These are phyloP conservation scores for Lanistes nyassanus DNA, from an alignment of 1,140 invertebrate species.

Conservation along the genomic window DNA sequence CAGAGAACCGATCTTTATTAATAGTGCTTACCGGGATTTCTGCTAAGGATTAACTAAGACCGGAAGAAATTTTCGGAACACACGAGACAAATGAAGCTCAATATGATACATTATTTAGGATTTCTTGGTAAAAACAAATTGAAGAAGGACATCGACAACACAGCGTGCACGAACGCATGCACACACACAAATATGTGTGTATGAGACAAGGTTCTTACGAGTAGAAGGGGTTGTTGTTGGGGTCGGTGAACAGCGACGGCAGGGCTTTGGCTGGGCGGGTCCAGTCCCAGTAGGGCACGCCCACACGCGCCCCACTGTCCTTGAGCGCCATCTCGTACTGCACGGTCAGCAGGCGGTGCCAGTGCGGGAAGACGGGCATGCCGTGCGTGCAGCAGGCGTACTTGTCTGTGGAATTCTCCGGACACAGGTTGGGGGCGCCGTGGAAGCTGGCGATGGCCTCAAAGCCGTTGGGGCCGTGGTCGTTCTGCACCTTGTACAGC, in stretches of 20 bases:
- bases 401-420: slow-evolving; percentile 14
- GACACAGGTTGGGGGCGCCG: slow-evolving; percentile 29
- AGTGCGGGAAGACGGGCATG: slow-evolving; percentile 42
- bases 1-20: too few relatives aligned
- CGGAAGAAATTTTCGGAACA: too few relatives aligned
- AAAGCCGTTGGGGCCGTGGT: slow-evolving; percentile 30
- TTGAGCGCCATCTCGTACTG: slow-evolving; percentile 34
- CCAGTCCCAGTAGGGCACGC: slow-evolving; percentile 41
- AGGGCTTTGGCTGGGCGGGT: slow-evolving; percentile 19
- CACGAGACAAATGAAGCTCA: slow-evolving; percentile 82
- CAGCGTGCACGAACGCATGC: slow-evolving; percentile 2
- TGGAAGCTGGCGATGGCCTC: slow-evolving; percentile 38
- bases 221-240: slow-evolving; percentile 27
- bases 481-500: slow-evolving; percentile 34
- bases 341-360: slow-evolving; percentile 39
- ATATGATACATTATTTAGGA: slow-evolving; percentile 84
- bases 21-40: too few relatives aligned
- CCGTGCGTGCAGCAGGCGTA: slow-evolving; percentile 37
- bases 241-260: slow-evolving; percentile 22
- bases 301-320: slow-evolving; percentile 24
- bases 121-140: slow-evolving; percentile 42
- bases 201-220: not conserved
- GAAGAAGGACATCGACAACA: slow-evolving; percentile 55
- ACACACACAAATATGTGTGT: slow-evolving; percentile 38
- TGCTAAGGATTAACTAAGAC: too few relatives aligned